Evolutionary conservation across 92 coral and sea anemone genomes (phyloP).

Genomic region (Plumapathes pennacea): DNA sequence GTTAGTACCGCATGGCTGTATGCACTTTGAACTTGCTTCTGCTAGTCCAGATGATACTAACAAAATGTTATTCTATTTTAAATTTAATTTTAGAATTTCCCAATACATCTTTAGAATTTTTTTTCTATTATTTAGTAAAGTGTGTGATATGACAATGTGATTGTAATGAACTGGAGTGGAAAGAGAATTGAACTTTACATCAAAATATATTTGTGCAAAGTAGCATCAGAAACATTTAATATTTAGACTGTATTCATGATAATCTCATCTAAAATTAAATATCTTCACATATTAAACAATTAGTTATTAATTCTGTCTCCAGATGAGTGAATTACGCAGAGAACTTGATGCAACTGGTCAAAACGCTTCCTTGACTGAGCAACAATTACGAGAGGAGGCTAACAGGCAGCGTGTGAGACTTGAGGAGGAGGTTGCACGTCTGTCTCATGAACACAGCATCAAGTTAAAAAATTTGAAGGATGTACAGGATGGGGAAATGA

Average conservation of each 20-base stretch:
- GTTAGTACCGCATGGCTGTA: constrained; percentile 57
- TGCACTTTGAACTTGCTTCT: too few species aligned
- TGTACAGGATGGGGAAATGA: constrained; percentile 59
- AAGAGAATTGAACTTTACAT: too few species aligned
- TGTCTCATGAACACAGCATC: constrained; percentile 57
- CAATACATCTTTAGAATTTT: too few species aligned
- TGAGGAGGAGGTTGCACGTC: constrained; percentile 76
- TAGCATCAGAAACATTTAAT: background rate
- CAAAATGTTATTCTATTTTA: too few species aligned
- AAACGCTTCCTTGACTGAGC: constrained; percentile 54
- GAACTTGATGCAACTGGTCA: constrained; percentile 63
- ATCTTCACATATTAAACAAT: background rate
- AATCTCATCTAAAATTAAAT: background rate
- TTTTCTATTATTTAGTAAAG: too few species aligned
- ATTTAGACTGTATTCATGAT: background rate
- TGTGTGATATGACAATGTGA: too few species aligned
- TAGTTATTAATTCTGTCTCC: background rate
- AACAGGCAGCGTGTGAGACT: constrained; percentile 54
- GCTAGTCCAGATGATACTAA: too few species aligned
- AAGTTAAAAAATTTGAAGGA: constrained; percentile 63
- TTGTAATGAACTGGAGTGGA: too few species aligned
- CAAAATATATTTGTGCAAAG: too few species aligned
- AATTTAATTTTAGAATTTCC: too few species aligned
- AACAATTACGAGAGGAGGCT: constrained; percentile 65
- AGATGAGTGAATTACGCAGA: constrained; percentile 75